These are phyloP conservation scores for Manis pentadactyla DNA, from an alignment of 2,797 vertebrate species.

Conservation along the genomic window DNA sequence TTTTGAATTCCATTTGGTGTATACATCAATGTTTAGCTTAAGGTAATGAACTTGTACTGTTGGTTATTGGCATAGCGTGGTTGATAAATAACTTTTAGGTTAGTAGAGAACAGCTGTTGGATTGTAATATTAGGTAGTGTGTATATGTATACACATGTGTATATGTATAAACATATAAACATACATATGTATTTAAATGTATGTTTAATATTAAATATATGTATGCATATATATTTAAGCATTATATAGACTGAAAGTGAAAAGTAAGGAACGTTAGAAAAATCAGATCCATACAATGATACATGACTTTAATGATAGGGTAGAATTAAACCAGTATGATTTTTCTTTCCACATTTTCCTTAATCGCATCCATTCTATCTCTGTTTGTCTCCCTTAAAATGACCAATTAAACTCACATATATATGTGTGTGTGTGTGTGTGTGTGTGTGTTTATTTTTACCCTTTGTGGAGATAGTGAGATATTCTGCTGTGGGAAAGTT, in stretches of 20 bases:
- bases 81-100: slow-evolving; percentile 14
- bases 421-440: too few relatives aligned
- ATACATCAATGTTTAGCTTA: not conserved
- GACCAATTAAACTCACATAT: not conserved
- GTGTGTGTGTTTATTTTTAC: not conserved
- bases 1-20: not conserved
- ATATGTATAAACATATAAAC: too few relatives aligned
- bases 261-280: not conserved
- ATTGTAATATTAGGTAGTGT: not conserved
- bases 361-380: not conserved
- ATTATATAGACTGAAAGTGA: not conserved
- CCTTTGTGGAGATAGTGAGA: not conserved
- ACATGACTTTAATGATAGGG: not conserved
- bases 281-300: not conserved
- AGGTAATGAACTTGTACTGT: not conserved
- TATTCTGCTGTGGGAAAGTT: not conserved
- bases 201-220: not conserved
- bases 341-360: not conserved
- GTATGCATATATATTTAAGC: not conserved
- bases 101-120: not conserved
- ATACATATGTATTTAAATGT: not conserved
- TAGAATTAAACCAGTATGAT: not conserved
- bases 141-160: not conserved
- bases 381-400: not conserved
- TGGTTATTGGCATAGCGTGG: not conserved